Evolutionary conservation across 2,888 invertebrate genomes (phyloP), one percentile per base, ranked within the genome.

Genomic region (Pseudeuparius sepicola): DNA sequence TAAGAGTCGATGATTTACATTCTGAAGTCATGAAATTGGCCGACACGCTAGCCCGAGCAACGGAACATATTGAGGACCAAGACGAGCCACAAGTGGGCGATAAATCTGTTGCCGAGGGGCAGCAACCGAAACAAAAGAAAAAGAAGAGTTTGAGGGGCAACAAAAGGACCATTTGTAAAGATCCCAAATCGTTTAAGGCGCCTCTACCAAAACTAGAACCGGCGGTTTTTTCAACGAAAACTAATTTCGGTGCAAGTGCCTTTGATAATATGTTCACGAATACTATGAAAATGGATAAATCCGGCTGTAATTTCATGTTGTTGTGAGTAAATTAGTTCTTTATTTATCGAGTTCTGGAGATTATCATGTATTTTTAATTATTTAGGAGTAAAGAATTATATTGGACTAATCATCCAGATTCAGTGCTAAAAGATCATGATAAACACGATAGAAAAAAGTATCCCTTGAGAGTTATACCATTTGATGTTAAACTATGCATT

Each of bases 1-100:
- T 80, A 40, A 70, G 90, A 39, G 92, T 93, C 0, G 92, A 93
- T 60, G 79, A 79, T 20, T 73, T 90, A 6, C 81, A 90, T 57
- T 68, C 75, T 25, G 84, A 87, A 54, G 79, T 83, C 2, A 64
- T 86, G 43, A 82, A 85, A 54, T 78, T 90, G 64, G 76, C 78
- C 1, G 75, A 77, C 1, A 81, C 77, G 2, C 61, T 80, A 32
- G 72, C 53, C 2, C 44, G 53, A 37, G n/a, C n/a, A n/a, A n/a
- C n/a, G n/a, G n/a, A n/a, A n/a, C n/a, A n/a, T n/a, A 20, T 31
- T 30, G 34, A 37, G 14, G 37, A 39, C 17, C 40, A 34, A 14
- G 39, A 31, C 12, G 25, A 37, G 23, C 26, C 30, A 4, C 37
- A 50, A 0, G 50, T 45, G 2, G 50, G 38, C 5, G 48, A 48